These are phyloP conservation scores for Scyliorhinus canicula DNA, from an alignment of 2,797 vertebrate species.

Conservation along the genomic window DNA sequence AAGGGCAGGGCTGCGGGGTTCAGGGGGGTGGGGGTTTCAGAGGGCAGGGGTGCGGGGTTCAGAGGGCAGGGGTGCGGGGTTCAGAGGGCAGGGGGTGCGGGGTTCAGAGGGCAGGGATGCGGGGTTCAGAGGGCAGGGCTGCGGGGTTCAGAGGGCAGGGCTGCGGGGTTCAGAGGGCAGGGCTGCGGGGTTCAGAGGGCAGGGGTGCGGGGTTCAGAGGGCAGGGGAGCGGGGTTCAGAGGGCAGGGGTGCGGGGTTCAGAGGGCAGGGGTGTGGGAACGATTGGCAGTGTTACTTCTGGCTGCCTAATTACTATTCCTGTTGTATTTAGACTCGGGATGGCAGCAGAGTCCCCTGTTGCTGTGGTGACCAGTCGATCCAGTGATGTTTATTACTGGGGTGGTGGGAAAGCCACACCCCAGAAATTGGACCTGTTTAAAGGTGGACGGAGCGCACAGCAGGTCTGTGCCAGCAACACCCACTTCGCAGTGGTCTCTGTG, in stretches of 20 bases:
- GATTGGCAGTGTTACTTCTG: neutral
- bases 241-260: neutral
- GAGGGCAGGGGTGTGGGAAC: neutral
- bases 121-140: too few relatives aligned
- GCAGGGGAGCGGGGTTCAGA: too few relatives aligned
- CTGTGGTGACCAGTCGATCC: constrained; percentile 90
- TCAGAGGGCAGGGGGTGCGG: neutral
- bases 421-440: constrained; percentile 94
- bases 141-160: too few relatives aligned
- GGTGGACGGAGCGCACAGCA: constrained; percentile 89
- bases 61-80: too few relatives aligned
- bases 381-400: constrained; percentile 98
- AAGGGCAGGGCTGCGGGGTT: too few relatives aligned
- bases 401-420: constrained; percentile 93
- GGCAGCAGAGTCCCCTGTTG: constrained; percentile 78
- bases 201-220: too few relatives aligned
- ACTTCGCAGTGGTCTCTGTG: constrained; percentile 96
- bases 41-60: too few relatives aligned
- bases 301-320: neutral
- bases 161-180: too few relatives aligned
- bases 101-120: neutral
- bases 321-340: constrained; percentile 69
- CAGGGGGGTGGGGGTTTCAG: too few relatives aligned
- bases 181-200: neutral
- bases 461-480: constrained; percentile 93